Base-by-base conservation (phyloP, 2,888 invertebrate genomes). In the Cecidostiba fungosa region DNA sequence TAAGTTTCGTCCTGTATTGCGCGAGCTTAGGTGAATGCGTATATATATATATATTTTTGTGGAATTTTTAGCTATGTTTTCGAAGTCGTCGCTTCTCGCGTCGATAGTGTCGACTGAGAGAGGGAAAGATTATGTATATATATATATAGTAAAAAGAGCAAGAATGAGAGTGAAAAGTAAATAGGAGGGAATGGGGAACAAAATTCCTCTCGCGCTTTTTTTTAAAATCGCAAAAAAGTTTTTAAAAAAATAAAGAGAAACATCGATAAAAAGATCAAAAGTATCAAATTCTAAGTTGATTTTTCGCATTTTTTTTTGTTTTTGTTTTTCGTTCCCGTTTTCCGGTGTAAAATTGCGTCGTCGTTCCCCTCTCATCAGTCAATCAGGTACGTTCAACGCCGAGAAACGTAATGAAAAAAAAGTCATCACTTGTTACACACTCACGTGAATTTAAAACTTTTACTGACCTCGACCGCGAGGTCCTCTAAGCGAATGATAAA, bases 341-440 rank as follows among this genome's bases (percentile, higher is more conserved):
- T 39, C 54, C 39, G 19, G n/a, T 66, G 32, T 54, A 74, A 78
- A 54, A 78, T 29, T 29, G 66, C 66, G 66, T 66, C 66, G 66
- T 73, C 80, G 62, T 80, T 87, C 72, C 80, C 82, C 82, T 85
- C 84, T 82, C 85, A 47, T 85, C 86, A 87, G 86, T 87, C 82
- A 87, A 80, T 87, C 86, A 85, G 82, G 85, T 87, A 87, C 86
- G 62, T 79, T 87, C 72, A 85, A 87, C 82, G 79, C 47, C 72
- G 70, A 85, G 26, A 78, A 69, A 86, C 54, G 26, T 77, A 76
- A 83, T 16, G 70, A 84, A 84, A 84, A 10, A n/a, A 16, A 50
- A 29, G 66, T 66, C 66, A 66, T 66, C n/a, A 59, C n/a, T n/a
- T 59, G 10, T 62, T 80, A 26, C 47, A 82, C 32, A 82, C 62